Conservation (phyloP, 2,888 invertebrate species). For the Cenopis cana region DNA sequence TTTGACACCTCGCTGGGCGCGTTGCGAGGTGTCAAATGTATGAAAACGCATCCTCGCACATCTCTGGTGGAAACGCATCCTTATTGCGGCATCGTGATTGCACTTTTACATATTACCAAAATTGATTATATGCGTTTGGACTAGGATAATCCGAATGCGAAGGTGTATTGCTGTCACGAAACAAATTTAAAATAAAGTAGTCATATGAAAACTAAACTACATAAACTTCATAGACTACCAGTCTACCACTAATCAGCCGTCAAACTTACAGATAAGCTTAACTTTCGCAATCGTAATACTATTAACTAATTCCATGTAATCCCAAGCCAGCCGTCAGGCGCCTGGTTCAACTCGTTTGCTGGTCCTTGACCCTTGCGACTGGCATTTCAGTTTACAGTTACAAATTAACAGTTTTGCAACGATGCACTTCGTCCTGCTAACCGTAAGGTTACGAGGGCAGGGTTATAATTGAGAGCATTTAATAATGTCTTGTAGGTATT, state of each 20-base stretch:
- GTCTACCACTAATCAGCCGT: background rate
- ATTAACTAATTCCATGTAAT: slow-evolving; percentile 26
- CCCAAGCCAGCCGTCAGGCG: slow-evolving; percentile 10
- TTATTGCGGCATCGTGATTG: too few relatives aligned
- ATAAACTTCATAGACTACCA: background rate
- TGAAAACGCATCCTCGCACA: too few relatives aligned
- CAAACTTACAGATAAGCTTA: slow-evolving; percentile 12
- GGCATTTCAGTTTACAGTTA: slow-evolving; percentile 54
- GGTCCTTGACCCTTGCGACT: slow-evolving; percentile 58
- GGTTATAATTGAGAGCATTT: slow-evolving; percentile 39
- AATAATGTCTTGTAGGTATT: slow-evolving; percentile 9
- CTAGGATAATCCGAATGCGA: too few relatives aligned
- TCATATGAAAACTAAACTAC: background rate
- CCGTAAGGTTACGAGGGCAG: slow-evolving; percentile 44
- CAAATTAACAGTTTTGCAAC: slow-evolving; percentile 50
- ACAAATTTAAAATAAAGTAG: background rate
- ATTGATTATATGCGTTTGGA: too few relatives aligned
- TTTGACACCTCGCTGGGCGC: too few relatives aligned
- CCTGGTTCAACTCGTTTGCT: slow-evolving; percentile 35
- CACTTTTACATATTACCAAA: too few relatives aligned
- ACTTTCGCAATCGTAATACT: slow-evolving; percentile 16
- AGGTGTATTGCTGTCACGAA: background rate
- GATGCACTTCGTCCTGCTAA: slow-evolving; percentile 50
- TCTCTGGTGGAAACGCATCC: too few relatives aligned
- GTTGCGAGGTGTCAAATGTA: too few relatives aligned